phyloP scores from a whole-genome alignment of 2,113 vertebrate species.

The Pelecanoides urinatrix region DNA sequence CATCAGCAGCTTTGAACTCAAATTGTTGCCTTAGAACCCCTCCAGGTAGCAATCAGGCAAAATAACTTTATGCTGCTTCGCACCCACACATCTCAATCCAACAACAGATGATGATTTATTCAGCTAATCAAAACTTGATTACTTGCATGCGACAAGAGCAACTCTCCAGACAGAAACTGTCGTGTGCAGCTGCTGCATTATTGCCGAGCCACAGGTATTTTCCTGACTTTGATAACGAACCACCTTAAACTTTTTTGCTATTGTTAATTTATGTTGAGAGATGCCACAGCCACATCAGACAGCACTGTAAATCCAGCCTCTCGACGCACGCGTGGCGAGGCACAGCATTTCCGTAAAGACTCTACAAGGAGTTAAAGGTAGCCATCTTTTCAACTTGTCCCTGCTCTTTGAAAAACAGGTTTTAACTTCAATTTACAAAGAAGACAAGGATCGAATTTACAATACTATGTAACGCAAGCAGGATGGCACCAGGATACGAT shows the following conservation, averaged over 20 bases:
- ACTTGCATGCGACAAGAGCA: not conserved
- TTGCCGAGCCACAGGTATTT: not conserved
- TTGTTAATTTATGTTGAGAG: not conserved
- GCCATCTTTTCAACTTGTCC: not conserved
- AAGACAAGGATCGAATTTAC: not conserved
- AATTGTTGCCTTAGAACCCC: not conserved
- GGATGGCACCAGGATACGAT: not conserved
- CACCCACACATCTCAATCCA: not conserved
- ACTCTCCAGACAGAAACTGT: not conserved
- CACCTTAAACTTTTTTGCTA: not conserved
- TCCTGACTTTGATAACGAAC: not conserved
- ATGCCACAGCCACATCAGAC: not conserved
- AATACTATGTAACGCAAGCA: not conserved
- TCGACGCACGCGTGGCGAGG: fast-evolving
- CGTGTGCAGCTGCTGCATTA: not conserved
- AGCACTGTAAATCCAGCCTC: not conserved
- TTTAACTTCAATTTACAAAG: not conserved
- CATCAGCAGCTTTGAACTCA: not conserved
- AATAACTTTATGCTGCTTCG: not conserved
- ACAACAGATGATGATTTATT: not conserved
- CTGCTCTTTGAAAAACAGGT: not conserved
- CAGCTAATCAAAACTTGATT: not conserved
- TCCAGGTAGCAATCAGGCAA: not conserved
- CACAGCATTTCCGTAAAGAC: not conserved
- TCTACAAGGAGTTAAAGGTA: not conserved